Evolutionary conservation across 2,113 vertebrate species (phyloP), one percentile per base, ranked within the genome.

Genomic region (Phodopus roborovskii): DNA sequence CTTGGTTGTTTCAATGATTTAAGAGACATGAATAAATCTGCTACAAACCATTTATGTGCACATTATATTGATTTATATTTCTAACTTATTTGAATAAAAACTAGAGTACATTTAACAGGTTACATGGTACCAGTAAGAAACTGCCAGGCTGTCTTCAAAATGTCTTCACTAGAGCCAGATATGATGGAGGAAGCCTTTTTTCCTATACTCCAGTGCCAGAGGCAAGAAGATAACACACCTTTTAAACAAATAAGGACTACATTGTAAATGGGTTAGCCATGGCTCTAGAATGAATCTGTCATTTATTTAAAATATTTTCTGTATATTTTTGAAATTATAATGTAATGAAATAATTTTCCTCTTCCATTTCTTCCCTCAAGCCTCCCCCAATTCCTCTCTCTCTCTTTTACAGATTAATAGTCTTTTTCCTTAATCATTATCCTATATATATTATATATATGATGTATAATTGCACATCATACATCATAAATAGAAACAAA

Each of bases 11-110:
- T 58, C 62, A 42, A 5, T 39, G 30, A 17, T 84, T 74, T 62
- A 88, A 58, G 24, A 66, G 36, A 19, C 78, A 88, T 30, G 45
- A 88, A 79, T 71, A 92, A 88, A 88, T 58, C 33, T 94, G 20
- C 16, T 82, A n/a, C 53, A 62, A 81, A 50, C 17, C 48, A 93
- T 93, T 58, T n/a, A 53, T 83, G 28, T 88, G 4, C 5, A 77
- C 22, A 16, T 83, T 81, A 11, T 90, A 45, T 86, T 56, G 20
- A 48, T 33, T 56, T 3, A 73, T 71, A 10, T 9, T 74, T 96
- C 86, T 42, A 88, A 15, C 42, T 75, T 22, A 36, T 87, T 82
- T 77, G 68, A 36, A 28, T 86, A 81, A 86, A 95, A 68, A 60
- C 7, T 58, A 86, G 64, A 81, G 13, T 48, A 39, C 19, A n/a